phyloP scores from a whole-genome alignment of 2,113 vertebrate genomes.

The Atractosteus spatula region DNA sequence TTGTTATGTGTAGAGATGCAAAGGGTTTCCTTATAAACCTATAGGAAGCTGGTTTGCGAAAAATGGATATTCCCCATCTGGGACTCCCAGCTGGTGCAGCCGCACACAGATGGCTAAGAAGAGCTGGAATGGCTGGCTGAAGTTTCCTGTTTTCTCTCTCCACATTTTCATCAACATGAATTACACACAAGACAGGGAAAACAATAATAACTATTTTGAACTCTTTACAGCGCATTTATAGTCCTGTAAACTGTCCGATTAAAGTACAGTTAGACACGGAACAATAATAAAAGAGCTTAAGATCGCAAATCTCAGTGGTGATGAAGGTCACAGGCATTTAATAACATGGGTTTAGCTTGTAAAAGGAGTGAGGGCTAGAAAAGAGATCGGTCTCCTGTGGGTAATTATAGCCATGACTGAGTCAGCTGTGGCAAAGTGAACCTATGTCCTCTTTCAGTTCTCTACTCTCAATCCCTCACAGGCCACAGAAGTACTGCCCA shows the following conservation, averaged over 20 bases:
- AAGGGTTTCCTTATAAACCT: no score
- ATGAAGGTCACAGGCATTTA: conserved; percentile 7
- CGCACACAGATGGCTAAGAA: background rate
- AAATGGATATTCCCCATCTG: no score
- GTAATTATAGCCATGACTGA: background rate
- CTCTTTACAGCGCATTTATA: conserved; percentile 30
- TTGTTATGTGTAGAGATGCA: no score
- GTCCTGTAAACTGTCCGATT: conserved; percentile 21
- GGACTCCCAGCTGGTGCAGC: no score
- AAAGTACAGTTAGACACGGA: conserved; percentile 12
- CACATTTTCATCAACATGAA: background rate
- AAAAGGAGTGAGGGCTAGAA: conserved; percentile 9
- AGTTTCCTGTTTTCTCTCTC: background rate
- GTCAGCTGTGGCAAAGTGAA: background rate
- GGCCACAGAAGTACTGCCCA: no score
- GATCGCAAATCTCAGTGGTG: background rate
- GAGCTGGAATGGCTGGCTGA: background rate
- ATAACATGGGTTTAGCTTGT: conserved; percentile 20
- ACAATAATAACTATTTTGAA: background rate
- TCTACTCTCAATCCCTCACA: no score
- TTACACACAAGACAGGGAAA: background rate
- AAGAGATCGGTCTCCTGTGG: background rate
- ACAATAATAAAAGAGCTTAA: conserved; percentile 28
- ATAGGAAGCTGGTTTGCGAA: no score
- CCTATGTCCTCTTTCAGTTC: background rate